Evolutionary conservation across 2,888 invertebrate species (phyloP).

Genomic region (Oxyteleia sp.): DNA sequence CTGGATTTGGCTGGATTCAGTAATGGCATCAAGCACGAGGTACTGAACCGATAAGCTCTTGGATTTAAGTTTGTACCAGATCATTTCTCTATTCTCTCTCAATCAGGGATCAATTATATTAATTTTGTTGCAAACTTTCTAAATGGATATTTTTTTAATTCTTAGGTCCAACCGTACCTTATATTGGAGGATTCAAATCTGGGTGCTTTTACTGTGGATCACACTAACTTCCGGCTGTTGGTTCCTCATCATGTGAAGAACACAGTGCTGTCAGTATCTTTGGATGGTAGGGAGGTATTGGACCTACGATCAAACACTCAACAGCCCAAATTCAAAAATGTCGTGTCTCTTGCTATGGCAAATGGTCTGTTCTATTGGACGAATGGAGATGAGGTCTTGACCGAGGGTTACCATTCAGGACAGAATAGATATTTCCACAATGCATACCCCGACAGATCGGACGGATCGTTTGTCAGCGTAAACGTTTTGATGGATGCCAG

Average conservation of each 20-base stretch:
- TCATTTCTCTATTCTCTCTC: too few species aligned
- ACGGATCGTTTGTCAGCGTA: slow-evolving; percentile 88
- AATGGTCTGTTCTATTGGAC: slow-evolving; percentile 96
- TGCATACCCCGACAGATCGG: slow-evolving; percentile 89
- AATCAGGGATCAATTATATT: too few species aligned
- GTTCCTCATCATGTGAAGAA: slow-evolving; percentile 92
- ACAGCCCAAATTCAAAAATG: slow-evolving; percentile 92
- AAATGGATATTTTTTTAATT: too few species aligned
- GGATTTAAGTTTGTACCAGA: too few species aligned
- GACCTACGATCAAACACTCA: slow-evolving; percentile 93
- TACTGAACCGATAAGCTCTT: too few species aligned
- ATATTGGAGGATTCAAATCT: slow-evolving; percentile 91
- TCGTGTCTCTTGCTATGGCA: slow-evolving; percentile 92
- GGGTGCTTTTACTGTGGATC: slow-evolving; percentile 95
- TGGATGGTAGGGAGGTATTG: slow-evolving; percentile 93
- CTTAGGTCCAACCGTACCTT: slow-evolving; percentile 89
- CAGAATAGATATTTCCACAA: slow-evolving; percentile 93
- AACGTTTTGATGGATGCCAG: slow-evolving; percentile 88
- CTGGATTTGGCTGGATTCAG: slow-evolving; percentile 93
- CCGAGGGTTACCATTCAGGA: slow-evolving; percentile 92
- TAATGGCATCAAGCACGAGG: slow-evolving; percentile 92
- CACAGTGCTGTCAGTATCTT: slow-evolving; percentile 93
- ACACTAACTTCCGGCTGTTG: slow-evolving; percentile 93
- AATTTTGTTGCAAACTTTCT: too few species aligned
- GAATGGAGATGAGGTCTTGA: slow-evolving; percentile 92